phyloP scores from a whole-genome alignment of 2,797 vertebrate genomes.

The Alectoris magna region DNA sequence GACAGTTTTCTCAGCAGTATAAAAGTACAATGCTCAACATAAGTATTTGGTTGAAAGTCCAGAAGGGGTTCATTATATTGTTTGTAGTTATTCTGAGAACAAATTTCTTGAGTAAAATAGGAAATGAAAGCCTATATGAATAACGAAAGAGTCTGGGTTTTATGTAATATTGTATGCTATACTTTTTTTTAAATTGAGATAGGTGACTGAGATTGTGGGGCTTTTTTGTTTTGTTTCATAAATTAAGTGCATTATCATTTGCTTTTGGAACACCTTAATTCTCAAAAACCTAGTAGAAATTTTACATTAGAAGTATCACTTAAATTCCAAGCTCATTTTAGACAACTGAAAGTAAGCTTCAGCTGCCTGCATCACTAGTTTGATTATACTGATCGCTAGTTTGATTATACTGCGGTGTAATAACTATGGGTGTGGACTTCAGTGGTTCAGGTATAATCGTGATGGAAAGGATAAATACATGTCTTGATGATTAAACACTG shows the following conservation, averaged over 20 bases:
- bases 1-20: not conserved
- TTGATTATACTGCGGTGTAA: not conserved
- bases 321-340: not conserved
- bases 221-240: not conserved
- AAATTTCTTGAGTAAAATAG: not conserved
- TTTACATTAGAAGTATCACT: not conserved
- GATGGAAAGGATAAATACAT: not conserved
- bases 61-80: not conserved
- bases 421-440: not conserved
- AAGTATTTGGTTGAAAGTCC: not conserved
- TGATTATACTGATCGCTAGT: not conserved
- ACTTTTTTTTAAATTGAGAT: not conserved
- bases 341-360: not conserved
- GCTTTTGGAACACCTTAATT: not conserved
- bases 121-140: not conserved
- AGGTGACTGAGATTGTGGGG: not conserved
- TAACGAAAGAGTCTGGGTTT: not conserved
- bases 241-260: not conserved
- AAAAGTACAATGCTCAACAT: not conserved
- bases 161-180: not conserved
- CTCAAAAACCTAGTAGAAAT: not conserved
- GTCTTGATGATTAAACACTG: not conserved
- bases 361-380: not conserved
- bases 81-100: conserved; percentile 4
- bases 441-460: not conserved